phyloP scores from a whole-genome alignment of 1,140 invertebrate species.

The roundworm (Caenorhabditis elegans) region WBcel235 BX284606.5:11340001-11340500 shows the following conservation, averaged over 20 bases:
- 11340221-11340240: conserved; percentile 87
- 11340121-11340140: too few relatives aligned
- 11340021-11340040: too few relatives aligned
- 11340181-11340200: conserved; percentile 94
- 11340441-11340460: conserved; percentile 96
- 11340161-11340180: conserved; percentile 87
- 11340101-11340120: too few relatives aligned
- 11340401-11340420: conserved; percentile 84
- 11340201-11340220: conserved; percentile 80
- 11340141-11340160: conserved; percentile 79
- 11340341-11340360: conserved; percentile 58
- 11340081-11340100: too few relatives aligned
- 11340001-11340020: too few relatives aligned
- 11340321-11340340: neutral
- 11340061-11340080: too few relatives aligned
- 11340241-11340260: conserved; percentile 82
- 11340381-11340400: conserved; percentile 98
- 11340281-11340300: conserved; percentile 91
- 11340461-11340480: conserved; percentile 95
- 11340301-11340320: conserved; percentile 77
- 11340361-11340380: conserved; percentile 94
- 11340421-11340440: conserved; percentile 86
- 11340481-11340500: conserved; percentile 90
- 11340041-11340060: too few relatives aligned
- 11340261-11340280: conserved; percentile 84